These are phyloP conservation scores for Clarias platycephalus DNA, from an alignment of 2,797 vertebrate genomes.

Conservation along the genomic window DNA sequence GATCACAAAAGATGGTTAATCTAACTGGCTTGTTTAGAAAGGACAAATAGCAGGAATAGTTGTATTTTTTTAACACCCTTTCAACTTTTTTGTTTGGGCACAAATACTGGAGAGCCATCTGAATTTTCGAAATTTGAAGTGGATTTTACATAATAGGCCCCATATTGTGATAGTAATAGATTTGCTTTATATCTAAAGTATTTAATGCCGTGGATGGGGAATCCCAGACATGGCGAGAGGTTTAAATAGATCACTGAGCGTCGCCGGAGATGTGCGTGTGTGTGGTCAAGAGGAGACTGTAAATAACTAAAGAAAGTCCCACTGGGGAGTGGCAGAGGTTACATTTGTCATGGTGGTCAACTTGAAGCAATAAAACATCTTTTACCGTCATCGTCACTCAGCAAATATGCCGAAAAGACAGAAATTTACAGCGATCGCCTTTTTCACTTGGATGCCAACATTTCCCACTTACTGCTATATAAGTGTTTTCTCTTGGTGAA, in stretches of 20 bases:
- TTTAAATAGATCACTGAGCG: constrained; percentile 37
- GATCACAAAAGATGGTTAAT: no score
- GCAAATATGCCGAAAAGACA: neutral
- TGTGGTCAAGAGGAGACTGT: constrained; percentile 45
- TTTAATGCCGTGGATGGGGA: constrained; percentile 25
- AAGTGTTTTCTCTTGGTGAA: neutral
- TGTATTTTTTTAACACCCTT: no score
- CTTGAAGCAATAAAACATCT: constrained; percentile 28
- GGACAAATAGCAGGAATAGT: no score
- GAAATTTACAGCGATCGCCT: neutral
- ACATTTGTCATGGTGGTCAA: constrained; percentile 40
- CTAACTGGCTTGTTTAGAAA: no score
- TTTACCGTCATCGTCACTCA: constrained; percentile 11
- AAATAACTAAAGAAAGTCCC: constrained; percentile 45
- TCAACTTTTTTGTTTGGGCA: no score
- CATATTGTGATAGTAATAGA: neutral
- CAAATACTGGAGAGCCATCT: no score
- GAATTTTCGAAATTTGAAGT: no score
- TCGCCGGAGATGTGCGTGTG: constrained; percentile 37
- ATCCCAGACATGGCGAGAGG: constrained; percentile 26
- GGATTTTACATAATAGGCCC: no score
- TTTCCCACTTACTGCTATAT: neutral
- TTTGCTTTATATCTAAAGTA: constrained; percentile 14
- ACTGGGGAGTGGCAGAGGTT: constrained; percentile 25
- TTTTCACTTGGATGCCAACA: neutral